A percentile compares a stretch with the other conserved stretches of the same genome.
These are phyloP conservation scores for Steinernema khuongi DNA, from an alignment of 1,140 invertebrate species.

Conservation along the genomic window DNA sequence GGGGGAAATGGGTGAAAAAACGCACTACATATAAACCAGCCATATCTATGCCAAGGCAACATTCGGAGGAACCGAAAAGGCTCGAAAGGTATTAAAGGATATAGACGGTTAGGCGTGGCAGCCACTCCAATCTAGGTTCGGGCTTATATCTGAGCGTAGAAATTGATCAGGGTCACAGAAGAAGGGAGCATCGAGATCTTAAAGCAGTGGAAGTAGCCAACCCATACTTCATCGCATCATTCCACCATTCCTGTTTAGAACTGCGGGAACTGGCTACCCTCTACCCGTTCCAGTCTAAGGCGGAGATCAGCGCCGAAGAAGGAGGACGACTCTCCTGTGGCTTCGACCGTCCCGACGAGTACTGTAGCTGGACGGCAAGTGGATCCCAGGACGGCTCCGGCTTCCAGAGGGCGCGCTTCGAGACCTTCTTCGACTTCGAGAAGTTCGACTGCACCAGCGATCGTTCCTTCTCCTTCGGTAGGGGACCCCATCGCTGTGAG, in stretches of 20 bases:
- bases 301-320: background rate
- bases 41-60: no score
- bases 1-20: no score
- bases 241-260: constrained; percentile 27
- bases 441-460: constrained; percentile 47
- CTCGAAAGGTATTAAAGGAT: no score
- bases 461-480: constrained; percentile 36
- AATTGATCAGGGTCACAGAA: no score
- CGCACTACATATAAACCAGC: no score
- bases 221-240: background rate
- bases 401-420: constrained; percentile 41
- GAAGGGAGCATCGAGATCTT: no score
- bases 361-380: constrained; percentile 31
- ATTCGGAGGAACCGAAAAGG: no score
- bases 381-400: constrained; percentile 15
- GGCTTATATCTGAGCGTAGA: no score
- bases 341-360: constrained; percentile 36
- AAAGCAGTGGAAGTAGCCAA: no score
- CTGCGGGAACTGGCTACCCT: constrained; percentile 32
- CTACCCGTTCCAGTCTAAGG: constrained; percentile 19
- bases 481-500: background rate
- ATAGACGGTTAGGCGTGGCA: no score
- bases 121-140: no score
- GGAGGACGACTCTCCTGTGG: constrained; percentile 24
- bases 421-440: constrained; percentile 37